phyloP scores from a whole-genome alignment of 2,113 vertebrate genomes.

The Anoplopoma fimbria region DNA sequence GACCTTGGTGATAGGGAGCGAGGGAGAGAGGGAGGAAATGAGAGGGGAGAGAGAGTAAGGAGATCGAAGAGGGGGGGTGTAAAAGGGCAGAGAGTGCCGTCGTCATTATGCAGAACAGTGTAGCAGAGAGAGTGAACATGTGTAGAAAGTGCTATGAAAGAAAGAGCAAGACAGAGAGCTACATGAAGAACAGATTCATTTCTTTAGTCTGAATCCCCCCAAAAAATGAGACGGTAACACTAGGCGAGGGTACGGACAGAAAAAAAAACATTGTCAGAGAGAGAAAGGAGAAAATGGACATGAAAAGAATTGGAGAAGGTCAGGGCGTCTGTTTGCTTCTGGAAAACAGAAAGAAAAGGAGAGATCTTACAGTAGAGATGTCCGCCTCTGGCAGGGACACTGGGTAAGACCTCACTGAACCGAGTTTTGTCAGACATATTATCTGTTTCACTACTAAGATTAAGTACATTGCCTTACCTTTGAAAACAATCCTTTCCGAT shows the following conservation, averaged over 20 bases:
- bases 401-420: conserved; percentile 57
- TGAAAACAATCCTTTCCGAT: conserved; percentile 53
- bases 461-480: conserved; percentile 49
- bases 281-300: conserved; percentile 1
- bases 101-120: conserved; percentile 42
- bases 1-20: conserved; percentile 42
- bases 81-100: conserved; percentile 32
- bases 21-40: conserved; percentile 38
- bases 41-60: conserved; percentile 9
- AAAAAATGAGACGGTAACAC: conserved; percentile 34
- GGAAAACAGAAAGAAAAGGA: conserved; percentile 30
- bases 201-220: conserved; percentile 29
- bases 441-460: conserved; percentile 61
- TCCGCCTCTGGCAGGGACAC: conserved; percentile 61
- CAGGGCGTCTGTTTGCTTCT: conserved; percentile 57
- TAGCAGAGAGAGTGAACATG: conserved; percentile 10
- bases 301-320: conserved; percentile 59
- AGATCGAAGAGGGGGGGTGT: not conserved
- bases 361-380: conserved; percentile 61
- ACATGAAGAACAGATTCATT: conserved; percentile 49
- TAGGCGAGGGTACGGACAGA: not conserved
- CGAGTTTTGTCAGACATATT: conserved; percentile 63
- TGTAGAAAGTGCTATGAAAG: conserved; percentile 31
- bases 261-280: conserved; percentile 30
- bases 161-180: conserved; percentile 40